Percentiles rank a stretch among this genome's conserved stretches.
Evolutionary conservation across 2,888 invertebrate genomes (phyloP).

Genomic region (Tenthredo notha): DNA sequence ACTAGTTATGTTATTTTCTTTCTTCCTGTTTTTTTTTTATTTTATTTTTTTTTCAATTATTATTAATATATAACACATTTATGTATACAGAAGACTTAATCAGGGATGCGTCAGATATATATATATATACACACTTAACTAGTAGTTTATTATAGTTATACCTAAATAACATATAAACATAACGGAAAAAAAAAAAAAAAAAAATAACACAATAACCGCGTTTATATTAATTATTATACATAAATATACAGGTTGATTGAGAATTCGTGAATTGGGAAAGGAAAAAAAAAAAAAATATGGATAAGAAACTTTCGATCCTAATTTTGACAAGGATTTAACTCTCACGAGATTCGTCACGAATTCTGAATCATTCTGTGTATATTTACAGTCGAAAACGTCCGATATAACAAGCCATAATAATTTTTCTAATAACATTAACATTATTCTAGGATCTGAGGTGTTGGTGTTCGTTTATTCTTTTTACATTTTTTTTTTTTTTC

Average conservation of each 20-base stretch:
- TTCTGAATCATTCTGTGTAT: background rate
- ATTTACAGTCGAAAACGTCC: background rate
- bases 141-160: background rate
- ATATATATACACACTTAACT: background rate
- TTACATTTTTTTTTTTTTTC: background rate
- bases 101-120: conserved; percentile 7
- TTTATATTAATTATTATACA: background rate
- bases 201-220: conserved; percentile 2
- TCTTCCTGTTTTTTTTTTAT: too few species aligned
- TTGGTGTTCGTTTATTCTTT: background rate
- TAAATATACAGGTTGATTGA: background rate
- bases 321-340: too few species aligned
- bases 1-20: background rate
- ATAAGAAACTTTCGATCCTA: too few species aligned
- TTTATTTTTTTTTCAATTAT: background rate
- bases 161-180: conserved; percentile 5
- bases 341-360: too few species aligned
- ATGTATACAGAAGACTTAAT: conserved; percentile 38
- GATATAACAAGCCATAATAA: background rate
- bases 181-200: background rate
- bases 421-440: background rate
- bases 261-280: too few species aligned
- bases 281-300: too few species aligned
- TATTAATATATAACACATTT: background rate
- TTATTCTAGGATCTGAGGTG: background rate